These are phyloP conservation scores for Epinotia demarniana DNA, from an alignment of 2,888 invertebrate species.

Conservation along the genomic window DNA sequence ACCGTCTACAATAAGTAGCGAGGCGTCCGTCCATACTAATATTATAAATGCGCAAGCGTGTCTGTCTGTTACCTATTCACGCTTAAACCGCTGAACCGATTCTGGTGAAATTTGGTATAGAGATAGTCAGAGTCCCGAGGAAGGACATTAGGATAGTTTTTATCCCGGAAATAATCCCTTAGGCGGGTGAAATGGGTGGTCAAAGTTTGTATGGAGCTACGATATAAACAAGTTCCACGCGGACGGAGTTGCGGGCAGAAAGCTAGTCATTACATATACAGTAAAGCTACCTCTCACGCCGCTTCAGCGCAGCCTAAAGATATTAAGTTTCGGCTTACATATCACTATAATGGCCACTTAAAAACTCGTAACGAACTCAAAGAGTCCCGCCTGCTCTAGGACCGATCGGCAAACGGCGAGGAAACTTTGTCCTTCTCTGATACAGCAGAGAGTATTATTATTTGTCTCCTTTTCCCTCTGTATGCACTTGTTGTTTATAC, in stretches of 20 bases:
- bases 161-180: too few species aligned
- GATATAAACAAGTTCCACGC: too few species aligned
- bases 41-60: too few species aligned
- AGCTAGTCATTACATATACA: not conserved
- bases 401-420: not conserved
- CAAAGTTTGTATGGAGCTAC: too few species aligned
- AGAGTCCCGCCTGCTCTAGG: slow-evolving; percentile 60
- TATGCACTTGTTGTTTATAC: not conserved
- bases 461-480: not conserved
- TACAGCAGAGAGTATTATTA: not conserved
- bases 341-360: slow-evolving; percentile 77
- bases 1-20: not conserved
- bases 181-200: too few species aligned
- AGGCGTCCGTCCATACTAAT: not conserved
- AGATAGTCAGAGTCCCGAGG: too few species aligned
- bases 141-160: too few species aligned
- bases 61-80: too few species aligned
- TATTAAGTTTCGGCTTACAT: slow-evolving; percentile 69
- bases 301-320: slow-evolving; percentile 61
- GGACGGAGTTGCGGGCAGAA: too few species aligned
- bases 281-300: slow-evolving; percentile 42
- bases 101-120: too few species aligned
- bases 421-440: slow-evolving; percentile 4
- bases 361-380: slow-evolving; percentile 77
- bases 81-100: too few species aligned